Evolutionary conservation across 2,113 vertebrate genomes (phyloP).

Genomic region (Clinocottus analis): DNA sequence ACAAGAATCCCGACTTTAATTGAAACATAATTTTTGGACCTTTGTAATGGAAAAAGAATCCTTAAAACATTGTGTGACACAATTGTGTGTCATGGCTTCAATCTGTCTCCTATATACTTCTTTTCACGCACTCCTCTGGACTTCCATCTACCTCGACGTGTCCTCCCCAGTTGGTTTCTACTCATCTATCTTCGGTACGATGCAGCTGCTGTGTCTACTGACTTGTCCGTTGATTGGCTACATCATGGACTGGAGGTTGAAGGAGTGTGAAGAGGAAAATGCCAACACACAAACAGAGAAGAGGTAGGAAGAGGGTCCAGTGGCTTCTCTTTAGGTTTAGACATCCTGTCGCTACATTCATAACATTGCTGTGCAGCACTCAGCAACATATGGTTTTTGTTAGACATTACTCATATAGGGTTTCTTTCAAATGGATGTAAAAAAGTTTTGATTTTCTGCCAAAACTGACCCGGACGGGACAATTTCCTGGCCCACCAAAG

Average conservation of each 20-base stretch:
- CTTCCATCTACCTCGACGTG: background rate
- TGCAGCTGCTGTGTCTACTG: conserved; percentile 88
- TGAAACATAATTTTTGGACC: background rate
- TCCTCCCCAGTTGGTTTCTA: conserved; percentile 84
- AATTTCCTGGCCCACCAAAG: background rate
- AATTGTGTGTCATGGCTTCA: background rate
- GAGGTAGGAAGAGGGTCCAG: conserved; percentile 32
- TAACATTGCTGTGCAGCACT: background rate
- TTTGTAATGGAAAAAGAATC: background rate
- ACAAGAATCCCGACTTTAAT: background rate
- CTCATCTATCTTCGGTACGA: conserved; percentile 86
- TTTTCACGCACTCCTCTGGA: background rate
- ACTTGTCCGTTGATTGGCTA: conserved; percentile 91
- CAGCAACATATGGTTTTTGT: background rate
- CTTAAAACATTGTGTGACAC: background rate
- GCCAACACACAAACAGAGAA: conserved; percentile 19
- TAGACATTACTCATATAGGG: background rate
- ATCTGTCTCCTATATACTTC: background rate
- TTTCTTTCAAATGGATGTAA: background rate
- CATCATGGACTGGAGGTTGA: conserved; percentile 89
- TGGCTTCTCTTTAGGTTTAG: background rate
- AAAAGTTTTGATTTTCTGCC: background rate
- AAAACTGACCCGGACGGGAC: background rate
- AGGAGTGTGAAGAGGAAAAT: conserved; percentile 75
- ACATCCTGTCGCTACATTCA: background rate